Evolutionary conservation across 2,888 invertebrate species (phyloP).

Genomic region (Marronus borbonicus): DNA sequence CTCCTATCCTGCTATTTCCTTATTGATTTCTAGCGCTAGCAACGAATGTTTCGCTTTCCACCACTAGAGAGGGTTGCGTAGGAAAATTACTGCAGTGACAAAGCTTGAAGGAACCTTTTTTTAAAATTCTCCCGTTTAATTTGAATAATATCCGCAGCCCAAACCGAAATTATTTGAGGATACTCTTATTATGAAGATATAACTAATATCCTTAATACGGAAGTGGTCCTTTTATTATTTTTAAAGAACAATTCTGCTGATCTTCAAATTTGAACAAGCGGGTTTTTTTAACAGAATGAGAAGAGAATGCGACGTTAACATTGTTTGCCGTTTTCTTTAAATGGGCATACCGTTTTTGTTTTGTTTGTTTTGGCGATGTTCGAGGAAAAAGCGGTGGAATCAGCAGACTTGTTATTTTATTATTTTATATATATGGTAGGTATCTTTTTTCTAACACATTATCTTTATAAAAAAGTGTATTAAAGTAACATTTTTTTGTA

Average conservation of each 20-base stretch:
- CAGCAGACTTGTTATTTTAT: slow-evolving; percentile 15
- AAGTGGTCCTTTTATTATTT: neutral
- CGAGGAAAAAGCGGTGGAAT: neutral
- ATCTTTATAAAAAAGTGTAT: too few species aligned
- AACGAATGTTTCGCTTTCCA: slow-evolving; percentile 50
- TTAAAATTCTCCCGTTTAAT: neutral
- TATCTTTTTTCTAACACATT: too few species aligned
- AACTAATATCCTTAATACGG: neutral
- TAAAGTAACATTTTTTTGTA: too few species aligned
- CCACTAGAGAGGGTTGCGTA: slow-evolving; percentile 53
- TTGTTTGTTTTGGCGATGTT: neutral
- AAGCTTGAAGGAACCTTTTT: neutral
- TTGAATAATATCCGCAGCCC: neutral
- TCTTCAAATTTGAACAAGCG: neutral
- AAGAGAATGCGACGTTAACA: neutral
- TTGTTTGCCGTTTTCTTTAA: neutral
- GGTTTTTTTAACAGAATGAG: neutral
- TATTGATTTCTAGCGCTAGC: slow-evolving; percentile 56
- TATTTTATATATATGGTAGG: neutral
- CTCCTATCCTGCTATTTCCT: slow-evolving; percentile 55
- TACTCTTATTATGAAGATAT: neutral
- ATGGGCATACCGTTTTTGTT: neutral
- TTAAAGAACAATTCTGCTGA: neutral
- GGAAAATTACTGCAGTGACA: neutral
- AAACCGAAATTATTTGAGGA: neutral